Percentiles rank a stretch among this genome's conserved stretches.
phyloP scores from a whole-genome alignment of 2,113 vertebrate species.

The Salvelinus namaycush region DNA sequence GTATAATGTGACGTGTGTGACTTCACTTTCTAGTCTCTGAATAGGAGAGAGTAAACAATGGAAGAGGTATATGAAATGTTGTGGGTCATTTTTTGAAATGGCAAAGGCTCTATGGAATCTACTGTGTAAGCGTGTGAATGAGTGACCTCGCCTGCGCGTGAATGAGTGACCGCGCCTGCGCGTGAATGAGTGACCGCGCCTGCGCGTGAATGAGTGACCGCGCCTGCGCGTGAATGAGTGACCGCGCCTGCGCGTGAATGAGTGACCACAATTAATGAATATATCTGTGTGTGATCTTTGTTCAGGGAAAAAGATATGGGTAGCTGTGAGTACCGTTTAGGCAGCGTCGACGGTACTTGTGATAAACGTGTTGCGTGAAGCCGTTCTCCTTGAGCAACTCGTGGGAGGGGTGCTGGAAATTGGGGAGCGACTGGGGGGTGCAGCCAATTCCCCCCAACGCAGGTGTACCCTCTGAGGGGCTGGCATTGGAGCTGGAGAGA shows the following conservation, averaged over 20 bases:
- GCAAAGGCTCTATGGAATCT: too few relatives aligned
- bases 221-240: too few relatives aligned
- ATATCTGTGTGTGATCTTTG: neutral
- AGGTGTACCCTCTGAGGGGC: slow-evolving; percentile 90
- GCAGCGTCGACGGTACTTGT: slow-evolving; percentile 98
- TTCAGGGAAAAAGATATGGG: neutral
- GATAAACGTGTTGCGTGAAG: slow-evolving; percentile 99
- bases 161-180: too few relatives aligned
- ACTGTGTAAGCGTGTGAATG: too few relatives aligned
- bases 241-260: too few relatives aligned
- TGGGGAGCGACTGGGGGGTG: slow-evolving; percentile 96
- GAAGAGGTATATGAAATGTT: neutral
- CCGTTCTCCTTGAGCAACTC: slow-evolving; percentile 99
- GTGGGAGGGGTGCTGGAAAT: slow-evolving; percentile 97
- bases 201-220: too few relatives aligned
- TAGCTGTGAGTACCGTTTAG: slow-evolving; percentile 85
- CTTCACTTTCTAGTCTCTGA: neutral
- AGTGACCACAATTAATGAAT: neutral
- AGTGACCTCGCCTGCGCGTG: too few relatives aligned
- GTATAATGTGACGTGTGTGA: too few relatives aligned
- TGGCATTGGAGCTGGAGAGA: slow-evolving; percentile 82
- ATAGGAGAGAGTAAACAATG: neutral
- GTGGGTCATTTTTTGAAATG: neutral
- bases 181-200: too few relatives aligned
- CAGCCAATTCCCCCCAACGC: slow-evolving; percentile 88